A percentile compares a stretch with the other conserved stretches of the same genome.
Conservation (phyloP, 2,797 vertebrate species). For the Muscicapa comitata region DNA sequence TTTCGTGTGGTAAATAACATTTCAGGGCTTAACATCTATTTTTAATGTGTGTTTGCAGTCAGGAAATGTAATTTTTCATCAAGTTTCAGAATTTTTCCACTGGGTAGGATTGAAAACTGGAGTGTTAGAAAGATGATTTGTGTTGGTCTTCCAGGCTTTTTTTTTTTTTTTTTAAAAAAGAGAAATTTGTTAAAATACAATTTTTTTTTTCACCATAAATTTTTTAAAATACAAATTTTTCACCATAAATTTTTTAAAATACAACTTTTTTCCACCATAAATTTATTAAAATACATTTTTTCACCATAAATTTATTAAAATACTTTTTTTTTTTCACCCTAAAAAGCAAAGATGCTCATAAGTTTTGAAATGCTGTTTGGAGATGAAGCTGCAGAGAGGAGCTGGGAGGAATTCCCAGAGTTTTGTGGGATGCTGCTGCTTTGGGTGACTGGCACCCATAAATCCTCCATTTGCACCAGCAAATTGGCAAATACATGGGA, state of each 20-base stretch:
- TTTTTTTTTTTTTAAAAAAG: neutral
- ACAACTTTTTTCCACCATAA: fast-evolving
- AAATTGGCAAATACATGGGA: neutral
- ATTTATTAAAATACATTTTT: neutral
- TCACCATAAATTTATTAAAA: neutral
- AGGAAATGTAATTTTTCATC: neutral
- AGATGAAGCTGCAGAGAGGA: neutral
- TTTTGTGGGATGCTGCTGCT: neutral
- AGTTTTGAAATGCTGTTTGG: neutral
- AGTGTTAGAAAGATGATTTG: neutral
- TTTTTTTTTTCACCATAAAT: fast-evolving
- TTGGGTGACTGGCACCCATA: fast-evolving
- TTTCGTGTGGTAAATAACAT: neutral
- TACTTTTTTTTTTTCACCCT: fast-evolving
- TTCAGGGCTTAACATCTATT: neutral
- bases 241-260: neutral
- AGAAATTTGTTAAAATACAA: neutral
- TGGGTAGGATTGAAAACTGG: neutral
- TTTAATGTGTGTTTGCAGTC: neutral
- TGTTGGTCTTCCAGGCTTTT: fast-evolving
- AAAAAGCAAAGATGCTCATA: neutral
- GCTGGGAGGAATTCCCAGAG: neutral
- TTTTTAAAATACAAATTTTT: neutral
- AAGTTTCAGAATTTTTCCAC: neutral
- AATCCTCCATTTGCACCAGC: neutral